phyloP scores from a whole-genome alignment of 2,888 invertebrate genomes.

The Habroteleia sp. region DNA sequence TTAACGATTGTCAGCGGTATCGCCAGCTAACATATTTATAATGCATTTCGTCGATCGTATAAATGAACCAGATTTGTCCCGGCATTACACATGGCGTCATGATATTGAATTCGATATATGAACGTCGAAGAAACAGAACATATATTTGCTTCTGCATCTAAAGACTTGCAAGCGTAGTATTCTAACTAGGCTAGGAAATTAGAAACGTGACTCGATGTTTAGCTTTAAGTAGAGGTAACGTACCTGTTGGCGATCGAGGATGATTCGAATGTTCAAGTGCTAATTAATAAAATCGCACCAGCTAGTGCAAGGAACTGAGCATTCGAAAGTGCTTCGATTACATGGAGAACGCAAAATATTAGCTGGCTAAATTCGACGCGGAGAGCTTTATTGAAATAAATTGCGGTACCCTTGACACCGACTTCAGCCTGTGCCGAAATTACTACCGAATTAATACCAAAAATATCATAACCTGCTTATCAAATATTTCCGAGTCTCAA shows the following conservation, averaged over 20 bases:
- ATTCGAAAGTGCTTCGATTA: constrained; percentile 39
- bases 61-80: constrained; percentile 20
- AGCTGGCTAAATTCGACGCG: constrained; percentile 25
- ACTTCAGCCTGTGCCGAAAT: constrained; percentile 32
- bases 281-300: constrained; percentile 17
- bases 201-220: constrained; percentile 71
- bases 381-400: constrained; percentile 23
- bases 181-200: constrained; percentile 71
- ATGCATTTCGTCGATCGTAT: constrained; percentile 32
- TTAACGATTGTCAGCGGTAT: constrained; percentile 4
- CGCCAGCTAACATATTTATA: constrained; percentile 4
- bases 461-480: constrained; percentile 6
- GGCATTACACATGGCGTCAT: constrained; percentile 29
- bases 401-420: constrained; percentile 29
- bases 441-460: constrained; percentile 39
- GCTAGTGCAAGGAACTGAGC: constrained; percentile 26
- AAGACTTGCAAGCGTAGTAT: constrained; percentile 74
- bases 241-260: constrained; percentile 64
- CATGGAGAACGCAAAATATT: constrained; percentile 2
- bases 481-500: no score
- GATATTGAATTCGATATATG: constrained; percentile 33
- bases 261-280: constrained; percentile 48
- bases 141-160: constrained; percentile 76
- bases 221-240: constrained; percentile 65
- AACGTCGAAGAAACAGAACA: constrained; percentile 60